A percentile compares a stretch with the other conserved stretches of the same genome.
Conservation (phyloP, 2,888 invertebrate genomes). For the Halictus quadricinctus region DNA sequence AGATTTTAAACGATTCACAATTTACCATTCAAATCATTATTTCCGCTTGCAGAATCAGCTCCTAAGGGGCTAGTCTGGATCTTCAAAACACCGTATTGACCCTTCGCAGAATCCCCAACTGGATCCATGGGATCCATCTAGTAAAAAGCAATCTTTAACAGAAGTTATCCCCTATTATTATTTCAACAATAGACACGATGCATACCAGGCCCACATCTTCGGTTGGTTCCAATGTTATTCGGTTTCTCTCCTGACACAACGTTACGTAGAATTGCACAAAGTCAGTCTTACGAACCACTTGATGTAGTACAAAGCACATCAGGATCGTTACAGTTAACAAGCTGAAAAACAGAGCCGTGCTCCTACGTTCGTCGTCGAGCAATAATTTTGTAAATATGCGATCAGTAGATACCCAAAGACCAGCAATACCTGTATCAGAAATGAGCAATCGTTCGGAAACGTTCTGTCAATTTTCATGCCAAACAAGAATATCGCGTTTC, state of each 20-base stretch:
- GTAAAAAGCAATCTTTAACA: constrained; percentile 15
- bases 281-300: constrained; percentile 90
- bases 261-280: constrained; percentile 93
- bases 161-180: not conserved
- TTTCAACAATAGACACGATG: constrained; percentile 23
- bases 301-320: constrained; percentile 90
- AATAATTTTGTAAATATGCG: constrained; percentile 92
- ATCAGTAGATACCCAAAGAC: constrained; percentile 93
- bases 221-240: constrained; percentile 92
- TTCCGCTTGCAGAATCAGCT: constrained; percentile 72
- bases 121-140: constrained; percentile 87
- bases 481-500: not conserved
- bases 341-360: constrained; percentile 94
- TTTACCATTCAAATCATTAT: constrained; percentile 74
- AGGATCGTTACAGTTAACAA: constrained; percentile 90
- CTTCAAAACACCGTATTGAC: constrained; percentile 90
- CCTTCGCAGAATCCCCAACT: constrained; percentile 82
- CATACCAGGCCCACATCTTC: constrained; percentile 92
- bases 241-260: constrained; percentile 89
- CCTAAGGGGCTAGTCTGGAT: constrained; percentile 87
- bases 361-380: constrained; percentile 89
- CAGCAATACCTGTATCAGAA: constrained; percentile 88
- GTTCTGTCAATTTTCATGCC: not conserved
- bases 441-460: not conserved
- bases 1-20: not conserved